Conservation (phyloP, 1,140 invertebrate genomes). For the Aphidius ervi region DNA sequence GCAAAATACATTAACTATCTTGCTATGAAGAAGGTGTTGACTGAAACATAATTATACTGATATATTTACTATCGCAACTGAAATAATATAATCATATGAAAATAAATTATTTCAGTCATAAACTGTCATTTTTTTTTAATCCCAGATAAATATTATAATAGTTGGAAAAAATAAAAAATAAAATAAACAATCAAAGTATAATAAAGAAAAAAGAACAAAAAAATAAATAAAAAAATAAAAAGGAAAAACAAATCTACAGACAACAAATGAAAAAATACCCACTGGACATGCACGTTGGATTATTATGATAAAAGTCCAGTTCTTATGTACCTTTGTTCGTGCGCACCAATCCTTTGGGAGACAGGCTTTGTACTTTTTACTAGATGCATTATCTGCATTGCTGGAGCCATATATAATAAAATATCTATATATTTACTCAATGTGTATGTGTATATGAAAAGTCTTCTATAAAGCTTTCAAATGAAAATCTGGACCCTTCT, state of each 20-base stretch:
- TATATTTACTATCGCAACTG: too few species aligned
- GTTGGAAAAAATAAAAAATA: too few species aligned
- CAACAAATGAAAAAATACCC: too few species aligned
- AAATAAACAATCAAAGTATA: neutral
- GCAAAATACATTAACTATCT: neutral
- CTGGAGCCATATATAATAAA: neutral
- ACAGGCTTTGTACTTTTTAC: neutral
- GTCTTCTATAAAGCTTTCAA: too few species aligned
- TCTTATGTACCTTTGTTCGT: too few species aligned
- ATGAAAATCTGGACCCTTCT: too few species aligned
- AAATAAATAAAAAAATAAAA: neutral
- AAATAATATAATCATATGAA: too few species aligned
- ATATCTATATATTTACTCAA: neutral
- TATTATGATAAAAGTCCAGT: slow-evolving; percentile 12
- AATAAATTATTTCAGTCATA: too few species aligned
- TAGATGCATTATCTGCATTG: slow-evolving; percentile 2
- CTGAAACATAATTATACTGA: neutral
- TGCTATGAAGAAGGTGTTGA: neutral
- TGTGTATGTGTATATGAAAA: too few species aligned
- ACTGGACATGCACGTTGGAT: neutral
- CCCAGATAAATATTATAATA: too few species aligned
- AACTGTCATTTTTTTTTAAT: too few species aligned
- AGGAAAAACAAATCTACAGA: neutral
- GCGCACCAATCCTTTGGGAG: neutral
- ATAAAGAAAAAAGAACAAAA: too few species aligned